Conservation (phyloP, 2,888 invertebrate species). For the Panopea generosa region DNA sequence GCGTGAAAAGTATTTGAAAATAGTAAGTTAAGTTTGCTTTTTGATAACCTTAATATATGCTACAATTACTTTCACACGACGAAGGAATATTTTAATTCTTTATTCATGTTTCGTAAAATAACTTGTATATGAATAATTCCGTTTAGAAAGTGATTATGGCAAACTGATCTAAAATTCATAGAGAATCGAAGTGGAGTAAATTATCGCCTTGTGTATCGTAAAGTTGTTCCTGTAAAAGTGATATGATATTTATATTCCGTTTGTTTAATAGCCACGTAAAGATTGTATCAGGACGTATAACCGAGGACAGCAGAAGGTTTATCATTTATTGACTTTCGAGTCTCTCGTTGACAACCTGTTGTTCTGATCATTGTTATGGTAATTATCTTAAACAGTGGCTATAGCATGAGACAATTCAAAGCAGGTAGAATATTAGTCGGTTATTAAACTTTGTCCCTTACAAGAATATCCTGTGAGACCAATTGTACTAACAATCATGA, state of each 20-base stretch:
- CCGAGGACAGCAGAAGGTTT: conserved; percentile 21
- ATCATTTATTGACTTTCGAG: conserved; percentile 35
- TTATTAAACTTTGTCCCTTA: too few species aligned
- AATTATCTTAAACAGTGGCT: conserved; percentile 17
- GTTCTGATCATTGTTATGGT: conserved; percentile 36
- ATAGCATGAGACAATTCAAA: too few species aligned
- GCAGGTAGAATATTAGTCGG: too few species aligned
- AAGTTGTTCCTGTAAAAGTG: conserved; percentile 25
- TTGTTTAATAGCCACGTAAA: conserved; percentile 44
- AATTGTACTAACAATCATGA: too few species aligned
- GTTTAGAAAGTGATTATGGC: background rate
- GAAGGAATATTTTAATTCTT: background rate
- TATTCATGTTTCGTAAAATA: background rate
- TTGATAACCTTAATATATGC: too few species aligned
- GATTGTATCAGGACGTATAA: conserved; percentile 38
- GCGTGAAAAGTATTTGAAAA: too few species aligned
- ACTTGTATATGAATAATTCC: conserved; percentile 29
- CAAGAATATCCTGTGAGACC: too few species aligned
- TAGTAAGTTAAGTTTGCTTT: too few species aligned
- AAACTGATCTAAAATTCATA: conserved; percentile 41
- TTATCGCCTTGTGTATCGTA: conserved; percentile 30
- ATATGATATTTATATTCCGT: conserved; percentile 45
- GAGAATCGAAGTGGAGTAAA: conserved; percentile 20
- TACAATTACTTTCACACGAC: too few species aligned
- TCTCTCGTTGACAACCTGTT: conserved; percentile 42